Evolutionary conservation across 2,888 invertebrate genomes (phyloP), one percentile per base, ranked within the genome.

Genomic region (Microctonus brassicae): DNA sequence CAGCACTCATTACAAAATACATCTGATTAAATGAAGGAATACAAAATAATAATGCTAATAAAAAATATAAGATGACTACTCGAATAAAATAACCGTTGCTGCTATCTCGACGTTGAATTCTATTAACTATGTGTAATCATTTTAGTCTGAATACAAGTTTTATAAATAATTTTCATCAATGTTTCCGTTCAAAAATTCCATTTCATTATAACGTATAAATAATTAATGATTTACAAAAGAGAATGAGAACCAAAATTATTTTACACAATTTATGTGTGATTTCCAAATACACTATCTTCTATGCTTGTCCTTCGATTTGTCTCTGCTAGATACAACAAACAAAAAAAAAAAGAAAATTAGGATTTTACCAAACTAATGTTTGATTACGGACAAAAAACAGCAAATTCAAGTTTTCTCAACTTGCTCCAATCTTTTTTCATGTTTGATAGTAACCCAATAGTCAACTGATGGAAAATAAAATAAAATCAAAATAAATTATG

Each of bases 221-320:
- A 52, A 64, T 17, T 52, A 10, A 64, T 42, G 4, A 7, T 29
- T 20, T 29, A 36, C 36, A 60, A 64, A 57, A 36, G 64, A 70
- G 58, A 39, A 34, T 39, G 53, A 42, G 42, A 69, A 68, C 53
- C 52, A 62, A 55, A 11, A 62, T 69, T 36, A 55, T 61, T 65
- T 47, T 34, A 47, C 52, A 66, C 66, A 57, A 57, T 66, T 55
- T 66, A 39, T 58, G 36, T 42, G 66, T 36, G 60, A 52, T 65
- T 65, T 42, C 57, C 55, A 17, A 64, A 69, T 80, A 83, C 79
- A 80, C 79, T 86, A 86, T 86, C 85, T 85, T 85, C 85, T 85
- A 86, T 81, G 82, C 78, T 81, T 86, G 83, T 83, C 81, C 85
- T 82, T 85, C 80, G 85, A 83, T 82, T 84, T 86, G 83, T 84